Percentiles rank a stretch among this genome's conserved stretches.
phyloP scores from a whole-genome alignment of 2,113 vertebrate species.

The Anguilla rostrata region DNA sequence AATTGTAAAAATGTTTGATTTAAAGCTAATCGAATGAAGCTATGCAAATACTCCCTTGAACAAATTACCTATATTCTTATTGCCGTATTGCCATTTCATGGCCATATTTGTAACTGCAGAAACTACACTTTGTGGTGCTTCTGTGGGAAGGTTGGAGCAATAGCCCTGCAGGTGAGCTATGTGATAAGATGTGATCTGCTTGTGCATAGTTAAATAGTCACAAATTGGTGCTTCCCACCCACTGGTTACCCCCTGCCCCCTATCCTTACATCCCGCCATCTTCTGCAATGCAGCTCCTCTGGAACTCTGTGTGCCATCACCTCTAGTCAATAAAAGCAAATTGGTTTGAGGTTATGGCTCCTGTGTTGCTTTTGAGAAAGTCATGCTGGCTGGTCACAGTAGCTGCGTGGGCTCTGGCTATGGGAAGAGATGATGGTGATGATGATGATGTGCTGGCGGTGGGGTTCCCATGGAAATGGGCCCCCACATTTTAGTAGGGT shows the following conservation, averaged over 20 bases:
- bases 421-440: neutral
- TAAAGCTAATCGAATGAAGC: no score
- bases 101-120: neutral
- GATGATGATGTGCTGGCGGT: neutral
- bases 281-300: neutral
- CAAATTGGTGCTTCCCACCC: neutral
- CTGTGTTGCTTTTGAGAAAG: neutral
- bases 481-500: neutral
- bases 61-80: neutral
- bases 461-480: neutral
- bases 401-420: neutral
- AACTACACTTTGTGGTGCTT: neutral
- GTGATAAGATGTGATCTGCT: neutral
- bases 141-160: neutral
- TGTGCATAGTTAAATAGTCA: neutral
- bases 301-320: neutral
- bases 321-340: neutral
- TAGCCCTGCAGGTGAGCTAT: neutral
- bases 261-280: neutral
- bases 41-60: neutral
- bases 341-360: neutral
- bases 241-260: neutral
- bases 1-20: no score
- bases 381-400: neutral
- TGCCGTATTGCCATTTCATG: neutral